A percentile compares a stretch with the other conserved stretches of the same genome.
Evolutionary conservation across 2,797 vertebrate genomes (phyloP).

Genomic region (Parauchenoglanis ngamensis): DNA sequence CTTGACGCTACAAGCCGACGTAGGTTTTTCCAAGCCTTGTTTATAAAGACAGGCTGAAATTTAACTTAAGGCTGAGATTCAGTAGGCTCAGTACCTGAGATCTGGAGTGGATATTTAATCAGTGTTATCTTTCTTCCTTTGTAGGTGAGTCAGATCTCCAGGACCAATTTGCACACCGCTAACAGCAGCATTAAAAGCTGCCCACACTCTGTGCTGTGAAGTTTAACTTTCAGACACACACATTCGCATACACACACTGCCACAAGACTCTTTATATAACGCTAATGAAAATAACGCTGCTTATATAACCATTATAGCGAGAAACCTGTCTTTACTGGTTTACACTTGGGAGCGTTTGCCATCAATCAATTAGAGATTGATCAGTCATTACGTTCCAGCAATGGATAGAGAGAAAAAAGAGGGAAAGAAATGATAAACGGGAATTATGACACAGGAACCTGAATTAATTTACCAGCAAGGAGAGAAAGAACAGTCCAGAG

Average conservation of each 20-base stretch:
- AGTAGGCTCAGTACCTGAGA: background rate
- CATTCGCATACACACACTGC: conserved; percentile 10
- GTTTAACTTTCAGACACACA: conserved; percentile 31
- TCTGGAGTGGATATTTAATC: conserved; percentile 5
- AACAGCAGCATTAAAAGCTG: conserved; percentile 33
- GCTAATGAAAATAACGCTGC: conserved; percentile 47
- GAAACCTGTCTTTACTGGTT: conserved; percentile 23
- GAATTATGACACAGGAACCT: conserved; percentile 8
- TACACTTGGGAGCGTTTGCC: background rate
- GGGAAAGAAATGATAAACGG: background rate
- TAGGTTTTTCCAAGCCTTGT: background rate
- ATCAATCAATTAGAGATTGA: conserved; percentile 8
- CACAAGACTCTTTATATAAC: conserved; percentile 46
- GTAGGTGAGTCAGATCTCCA: conserved; percentile 34
- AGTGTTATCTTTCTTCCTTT: background rate
- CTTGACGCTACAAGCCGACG: background rate
- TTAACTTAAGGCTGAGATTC: background rate
- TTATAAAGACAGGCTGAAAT: background rate
- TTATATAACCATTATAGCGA: conserved; percentile 41
- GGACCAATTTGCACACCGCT: conserved; percentile 26
- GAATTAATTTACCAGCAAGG: conserved; percentile 24
- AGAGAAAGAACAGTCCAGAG: conserved; percentile 1
- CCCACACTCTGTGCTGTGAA: conserved; percentile 30
- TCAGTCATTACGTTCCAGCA: background rate
- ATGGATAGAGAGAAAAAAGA: background rate